These are phyloP conservation scores for Fulica atra DNA, from an alignment of 2,113 vertebrate species.

Conservation along the genomic window DNA sequence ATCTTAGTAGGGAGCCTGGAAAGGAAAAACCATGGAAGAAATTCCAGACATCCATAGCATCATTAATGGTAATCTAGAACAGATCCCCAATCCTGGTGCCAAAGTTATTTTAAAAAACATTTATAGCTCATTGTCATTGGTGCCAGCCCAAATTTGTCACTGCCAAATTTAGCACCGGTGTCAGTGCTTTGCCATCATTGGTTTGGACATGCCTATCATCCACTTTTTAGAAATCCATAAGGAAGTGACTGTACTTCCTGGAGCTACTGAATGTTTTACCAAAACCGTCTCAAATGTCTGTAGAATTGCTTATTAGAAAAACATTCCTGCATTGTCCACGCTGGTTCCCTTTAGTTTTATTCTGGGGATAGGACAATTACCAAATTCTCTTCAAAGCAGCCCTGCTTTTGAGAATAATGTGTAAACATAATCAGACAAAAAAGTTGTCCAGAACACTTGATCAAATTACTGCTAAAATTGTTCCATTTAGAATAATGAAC, in stretches of 20 bases:
- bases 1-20: not conserved
- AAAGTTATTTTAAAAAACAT: constrained; percentile 1
- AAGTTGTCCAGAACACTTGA: not conserved
- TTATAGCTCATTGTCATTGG: not conserved
- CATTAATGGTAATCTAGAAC: not conserved
- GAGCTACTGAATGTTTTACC: not conserved
- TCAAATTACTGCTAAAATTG: not conserved
- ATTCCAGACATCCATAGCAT: not conserved
- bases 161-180: not conserved
- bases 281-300: not conserved
- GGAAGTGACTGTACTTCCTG: not conserved
- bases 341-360: not conserved
- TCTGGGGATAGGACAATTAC: not conserved
- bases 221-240: not conserved
- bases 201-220: not conserved
- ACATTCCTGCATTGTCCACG: not conserved
- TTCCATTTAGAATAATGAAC: not conserved
- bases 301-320: not conserved
- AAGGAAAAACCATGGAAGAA: not conserved
- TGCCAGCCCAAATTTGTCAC: not conserved
- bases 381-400: not conserved
- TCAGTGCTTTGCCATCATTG: not conserved
- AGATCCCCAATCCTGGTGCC: not conserved
- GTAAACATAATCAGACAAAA: not conserved
- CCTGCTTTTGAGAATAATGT: not conserved